These are phyloP conservation scores for Sigmodon hispidus DNA, from an alignment of 2,113 vertebrate genomes.

Conservation along the genomic window DNA sequence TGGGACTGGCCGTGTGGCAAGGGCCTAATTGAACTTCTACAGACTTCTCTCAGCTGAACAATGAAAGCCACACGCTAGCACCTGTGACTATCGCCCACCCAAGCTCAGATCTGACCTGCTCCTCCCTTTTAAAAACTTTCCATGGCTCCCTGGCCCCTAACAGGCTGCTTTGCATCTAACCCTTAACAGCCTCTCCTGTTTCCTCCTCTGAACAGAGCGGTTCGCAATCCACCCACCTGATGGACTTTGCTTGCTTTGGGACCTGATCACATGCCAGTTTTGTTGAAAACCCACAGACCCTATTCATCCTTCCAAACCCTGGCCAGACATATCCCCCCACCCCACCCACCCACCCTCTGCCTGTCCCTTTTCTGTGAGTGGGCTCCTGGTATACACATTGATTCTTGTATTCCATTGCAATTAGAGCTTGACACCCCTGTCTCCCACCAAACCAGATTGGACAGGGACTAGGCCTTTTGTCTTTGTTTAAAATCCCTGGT, in stretches of 20 bases:
- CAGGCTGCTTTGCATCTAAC: not conserved
- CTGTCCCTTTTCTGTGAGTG: not conserved
- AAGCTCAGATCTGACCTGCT: not conserved
- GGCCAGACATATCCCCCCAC: not conserved
- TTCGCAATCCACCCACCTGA: not conserved
- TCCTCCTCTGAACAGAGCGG: not conserved
- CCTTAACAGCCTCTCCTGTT: not conserved
- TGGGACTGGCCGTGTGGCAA: not conserved
- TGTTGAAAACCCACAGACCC: not conserved
- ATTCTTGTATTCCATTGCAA: conserved; percentile 23
- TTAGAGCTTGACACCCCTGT: conserved; percentile 33
- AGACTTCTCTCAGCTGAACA: not conserved
- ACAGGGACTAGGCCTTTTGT: conserved; percentile 57
- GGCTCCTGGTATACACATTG: not conserved
- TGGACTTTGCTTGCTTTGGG: not conserved
- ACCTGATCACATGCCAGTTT: not conserved
- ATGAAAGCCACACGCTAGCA: not conserved
- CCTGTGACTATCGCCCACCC: not conserved
- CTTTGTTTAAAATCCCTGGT: conserved; percentile 72
- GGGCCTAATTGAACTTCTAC: not conserved
- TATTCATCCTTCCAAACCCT: not conserved
- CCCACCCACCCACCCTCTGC: accelerated
- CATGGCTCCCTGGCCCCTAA: not conserved
- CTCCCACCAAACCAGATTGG: conserved; percentile 49
- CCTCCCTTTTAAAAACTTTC: not conserved